phyloP scores from a whole-genome alignment of 23 tunicate genomes.

The Botrylloides violaceus region DNA sequence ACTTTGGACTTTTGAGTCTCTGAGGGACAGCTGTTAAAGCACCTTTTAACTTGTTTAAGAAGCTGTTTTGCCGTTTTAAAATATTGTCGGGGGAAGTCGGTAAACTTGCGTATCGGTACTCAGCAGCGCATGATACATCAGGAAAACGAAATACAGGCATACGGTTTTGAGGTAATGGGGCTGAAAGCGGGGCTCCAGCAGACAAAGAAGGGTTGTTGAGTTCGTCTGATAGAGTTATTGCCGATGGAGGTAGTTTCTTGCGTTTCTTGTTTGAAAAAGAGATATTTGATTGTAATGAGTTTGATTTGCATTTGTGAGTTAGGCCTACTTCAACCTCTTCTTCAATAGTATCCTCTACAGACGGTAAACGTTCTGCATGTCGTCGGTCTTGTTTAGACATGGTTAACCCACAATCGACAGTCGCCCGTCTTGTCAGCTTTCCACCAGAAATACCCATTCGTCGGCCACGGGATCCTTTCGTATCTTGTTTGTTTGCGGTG shows the following conservation, averaged over 20 bases:
- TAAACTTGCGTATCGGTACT: constrained; percentile 15
- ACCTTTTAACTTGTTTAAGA: constrained; percentile 7
- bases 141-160: constrained; percentile 18
- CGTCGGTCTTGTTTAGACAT: constrained; percentile 2
- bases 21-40: constrained; percentile 16
- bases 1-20: constrained; percentile 12
- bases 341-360: constrained; percentile 7
- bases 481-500: not conserved
- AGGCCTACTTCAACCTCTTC: not conserved
- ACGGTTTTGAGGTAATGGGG: constrained; percentile 5
- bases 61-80: constrained; percentile 15
- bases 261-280: not conserved
- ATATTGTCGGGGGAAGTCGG: constrained; percentile 13
- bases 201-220: no score
- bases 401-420: constrained; percentile 6
- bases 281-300: not conserved
- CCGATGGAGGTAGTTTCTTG: constrained; percentile 9
- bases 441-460: not conserved
- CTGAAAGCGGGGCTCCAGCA: not conserved
- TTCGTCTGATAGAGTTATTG: not conserved
- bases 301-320: not conserved
- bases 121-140: constrained; percentile 15
- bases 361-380: not conserved
- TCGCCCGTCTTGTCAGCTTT: constrained; percentile 7
- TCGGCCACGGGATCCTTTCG: constrained; percentile 1